Base-by-base conservation (phyloP, 2,797 vertebrate genomes). In the Sebastes iracundus region DNA sequence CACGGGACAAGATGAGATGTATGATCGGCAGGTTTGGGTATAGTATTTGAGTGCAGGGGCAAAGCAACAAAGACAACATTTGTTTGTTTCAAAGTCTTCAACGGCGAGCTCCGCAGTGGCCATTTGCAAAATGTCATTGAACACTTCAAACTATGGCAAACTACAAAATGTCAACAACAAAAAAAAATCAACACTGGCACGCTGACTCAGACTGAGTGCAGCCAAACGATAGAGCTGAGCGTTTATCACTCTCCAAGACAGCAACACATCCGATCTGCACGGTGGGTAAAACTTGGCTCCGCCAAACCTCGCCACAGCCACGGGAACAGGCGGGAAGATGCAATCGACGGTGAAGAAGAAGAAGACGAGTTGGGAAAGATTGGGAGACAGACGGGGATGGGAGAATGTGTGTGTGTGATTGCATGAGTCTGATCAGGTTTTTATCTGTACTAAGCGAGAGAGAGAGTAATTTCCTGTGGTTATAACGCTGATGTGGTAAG, bases 171-270 rank as follows among this genome's bases (percentile, higher is more conserved):
- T 87, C 90, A 83, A 85, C 70, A 84, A 42, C 38, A 42, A 33
- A 20, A 56, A 60, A 77, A 75, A 69, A 75, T 60, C 6, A 20
- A 56, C 64, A 12, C 10, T 30, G 72, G 83, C 77, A 67, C 25
- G 3, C 52, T 68, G 64, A 86, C 56, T 82, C 55, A 61, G 58
- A 69, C 13, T 32, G 53, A 72, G 63, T 22, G 80, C 80, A 9
- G 84, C 80, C 81, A 87, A 82, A 84, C 20, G 18, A 84, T 33
- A 23, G 70, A 67, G 84, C 83, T 81, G 81, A 91, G 81, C 64
- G 6, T 91, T 90, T 88, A 88, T 90, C 92, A 76, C 86, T 79
- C 71, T 81, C 49, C 76, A 25, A 80, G 85, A 78, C 71, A 82
- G 67, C 65, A 30, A 85, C 78, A 80, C 79, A 32, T 86, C 79